Conservation (phyloP, 2,888 invertebrate species). For the Pollenia griseotomentosa region DNA sequence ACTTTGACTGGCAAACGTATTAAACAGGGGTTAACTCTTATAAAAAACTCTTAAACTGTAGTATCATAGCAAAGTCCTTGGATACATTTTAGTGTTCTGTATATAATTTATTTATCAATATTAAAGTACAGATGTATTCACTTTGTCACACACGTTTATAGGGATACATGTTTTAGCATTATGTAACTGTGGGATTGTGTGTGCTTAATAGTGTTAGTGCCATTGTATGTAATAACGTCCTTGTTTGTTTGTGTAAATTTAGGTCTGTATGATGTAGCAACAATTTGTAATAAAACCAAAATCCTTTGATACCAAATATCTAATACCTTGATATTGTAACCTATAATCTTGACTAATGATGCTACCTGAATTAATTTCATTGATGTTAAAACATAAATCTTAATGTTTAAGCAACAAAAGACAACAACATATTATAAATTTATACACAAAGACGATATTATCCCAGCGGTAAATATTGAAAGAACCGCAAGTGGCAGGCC, state of each 20-base stretch:
- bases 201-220: background rate
- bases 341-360: conserved; percentile 72
- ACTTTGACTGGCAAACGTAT: background rate
- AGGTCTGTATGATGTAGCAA: background rate
- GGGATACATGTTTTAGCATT: background rate
- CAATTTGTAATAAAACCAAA: conserved; percentile 55
- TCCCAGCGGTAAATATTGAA: too few relatives aligned
- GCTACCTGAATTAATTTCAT: conserved; percentile 71
- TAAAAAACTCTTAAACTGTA: background rate
- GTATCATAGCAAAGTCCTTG: background rate
- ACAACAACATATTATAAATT: background rate
- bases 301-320: conserved; percentile 61
- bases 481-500: too few relatives aligned
- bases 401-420: conserved; percentile 57
- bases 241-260: conserved; percentile 2
- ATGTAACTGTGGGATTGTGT: background rate
- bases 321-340: conserved; percentile 67
- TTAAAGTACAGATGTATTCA: conserved; percentile 47
- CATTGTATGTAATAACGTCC: too few relatives aligned
- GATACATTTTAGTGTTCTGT: background rate
- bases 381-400: conserved; percentile 71
- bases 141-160: conserved; percentile 32
- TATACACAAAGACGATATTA: background rate
- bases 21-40: background rate
- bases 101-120: conserved; percentile 57